phyloP scores from a whole-genome alignment of 2,797 vertebrate species.

The Sorex maritimensis region DNA sequence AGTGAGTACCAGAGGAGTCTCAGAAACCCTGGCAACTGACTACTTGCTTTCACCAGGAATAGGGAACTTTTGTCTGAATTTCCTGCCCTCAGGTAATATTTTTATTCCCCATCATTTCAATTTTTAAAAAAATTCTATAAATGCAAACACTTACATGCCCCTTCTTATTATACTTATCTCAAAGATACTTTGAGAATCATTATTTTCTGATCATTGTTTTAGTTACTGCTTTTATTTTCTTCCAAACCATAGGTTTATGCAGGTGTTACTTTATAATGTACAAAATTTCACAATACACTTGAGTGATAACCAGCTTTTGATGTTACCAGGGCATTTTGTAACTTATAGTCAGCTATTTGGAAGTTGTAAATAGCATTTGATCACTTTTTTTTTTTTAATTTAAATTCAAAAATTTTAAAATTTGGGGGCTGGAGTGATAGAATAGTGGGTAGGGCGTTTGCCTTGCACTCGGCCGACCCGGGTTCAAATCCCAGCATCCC shows the following conservation, averaged over 20 bases:
- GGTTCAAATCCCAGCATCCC: too few relatives aligned
- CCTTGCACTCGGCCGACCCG: too few relatives aligned
- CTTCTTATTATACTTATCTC: not conserved
- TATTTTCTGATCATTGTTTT: constrained; percentile 66
- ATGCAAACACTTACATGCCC: constrained; percentile 81
- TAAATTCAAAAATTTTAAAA: too few relatives aligned
- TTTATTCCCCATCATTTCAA: constrained; percentile 80
- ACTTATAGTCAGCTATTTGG: constrained; percentile 51
- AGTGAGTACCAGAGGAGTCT: constrained; percentile 88
- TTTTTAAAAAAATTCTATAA: constrained; percentile 70
- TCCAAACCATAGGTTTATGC: not conserved
- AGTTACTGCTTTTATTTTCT: constrained; percentile 32
- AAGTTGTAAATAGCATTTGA: constrained; percentile 65
- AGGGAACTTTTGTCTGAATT: constrained; percentile 90
- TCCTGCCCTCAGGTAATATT: constrained; percentile 90
- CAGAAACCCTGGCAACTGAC: constrained; percentile 89
- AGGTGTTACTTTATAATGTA: constrained; percentile 70
- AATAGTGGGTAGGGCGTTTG: too few relatives aligned
- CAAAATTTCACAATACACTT: constrained; percentile 44
- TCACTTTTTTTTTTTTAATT: not conserved
- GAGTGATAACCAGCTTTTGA: constrained; percentile 35
- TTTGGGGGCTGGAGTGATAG: too few relatives aligned
- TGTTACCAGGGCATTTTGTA: constrained; percentile 62
- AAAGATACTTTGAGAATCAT: constrained; percentile 54
- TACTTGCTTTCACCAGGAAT: constrained; percentile 90